Percentiles rank a stretch among this genome's conserved stretches.
Evolutionary conservation across 2,113 vertebrate species (phyloP).

Genomic region (Nansenia antarctica): DNA sequence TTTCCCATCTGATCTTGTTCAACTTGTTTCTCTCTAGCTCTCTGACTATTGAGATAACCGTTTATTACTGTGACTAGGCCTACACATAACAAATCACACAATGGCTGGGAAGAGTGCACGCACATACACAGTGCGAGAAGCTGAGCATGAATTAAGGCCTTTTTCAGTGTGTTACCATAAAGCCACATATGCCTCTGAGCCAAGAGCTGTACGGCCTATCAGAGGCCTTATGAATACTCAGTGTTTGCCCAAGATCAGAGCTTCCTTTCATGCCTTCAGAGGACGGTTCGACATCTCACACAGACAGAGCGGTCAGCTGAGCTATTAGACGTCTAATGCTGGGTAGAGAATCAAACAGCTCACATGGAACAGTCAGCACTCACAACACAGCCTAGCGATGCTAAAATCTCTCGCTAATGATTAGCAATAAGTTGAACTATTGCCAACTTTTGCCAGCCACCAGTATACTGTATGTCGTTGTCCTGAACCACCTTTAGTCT

Average conservation of each 20-base stretch:
- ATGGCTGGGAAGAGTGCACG: background rate
- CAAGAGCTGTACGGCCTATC: background rate
- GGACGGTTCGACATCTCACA: background rate
- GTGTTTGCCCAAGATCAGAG: background rate
- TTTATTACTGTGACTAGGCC: too few species aligned
- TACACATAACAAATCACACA: background rate
- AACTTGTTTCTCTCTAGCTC: background rate
- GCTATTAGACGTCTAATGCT: background rate
- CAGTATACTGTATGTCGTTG: too few species aligned
- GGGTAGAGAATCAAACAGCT: background rate
- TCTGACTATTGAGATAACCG: background rate
- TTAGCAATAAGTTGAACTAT: too few species aligned
- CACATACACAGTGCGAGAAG: too few species aligned
- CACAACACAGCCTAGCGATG: too few species aligned
- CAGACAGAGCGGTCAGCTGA: background rate
- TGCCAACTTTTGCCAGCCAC: too few species aligned
- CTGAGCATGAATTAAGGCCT: too few species aligned
- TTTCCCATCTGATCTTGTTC: background rate
- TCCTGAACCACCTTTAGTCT: too few species aligned
- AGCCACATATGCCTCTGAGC: background rate
- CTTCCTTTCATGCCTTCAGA: background rate
- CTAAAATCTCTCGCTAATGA: too few species aligned
- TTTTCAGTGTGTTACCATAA: background rate
- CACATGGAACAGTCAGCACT: too few species aligned
- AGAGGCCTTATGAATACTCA: background rate